phyloP scores from a whole-genome alignment of 2,797 vertebrate species.

The Artibeus jamaicensis region DNA sequence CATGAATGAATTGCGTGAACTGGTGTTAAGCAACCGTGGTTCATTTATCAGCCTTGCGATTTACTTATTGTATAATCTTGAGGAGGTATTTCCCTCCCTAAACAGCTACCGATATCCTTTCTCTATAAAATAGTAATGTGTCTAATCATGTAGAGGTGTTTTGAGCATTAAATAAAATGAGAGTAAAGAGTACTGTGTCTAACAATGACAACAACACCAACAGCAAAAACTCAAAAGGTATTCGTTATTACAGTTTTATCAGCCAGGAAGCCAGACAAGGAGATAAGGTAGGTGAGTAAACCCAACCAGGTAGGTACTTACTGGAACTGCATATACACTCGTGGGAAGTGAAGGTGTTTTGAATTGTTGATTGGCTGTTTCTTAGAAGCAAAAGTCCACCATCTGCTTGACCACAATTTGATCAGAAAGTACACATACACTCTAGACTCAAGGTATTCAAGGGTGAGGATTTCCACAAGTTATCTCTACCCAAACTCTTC shows the following conservation, averaged over 20 bases:
- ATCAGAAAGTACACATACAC: neutral
- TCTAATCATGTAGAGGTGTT: neutral
- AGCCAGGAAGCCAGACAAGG: neutral
- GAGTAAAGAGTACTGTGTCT: neutral
- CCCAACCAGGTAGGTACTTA: neutral
- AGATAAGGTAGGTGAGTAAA: neutral
- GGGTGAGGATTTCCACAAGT: neutral
- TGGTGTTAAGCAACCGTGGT: neutral
- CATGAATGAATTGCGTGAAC: neutral
- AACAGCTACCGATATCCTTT: neutral
- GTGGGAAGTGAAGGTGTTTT: neutral
- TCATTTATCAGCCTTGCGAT: neutral
- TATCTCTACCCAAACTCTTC: neutral
- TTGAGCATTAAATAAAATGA: neutral
- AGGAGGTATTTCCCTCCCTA: neutral
- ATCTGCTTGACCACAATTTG: neutral
- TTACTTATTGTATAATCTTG: neutral
- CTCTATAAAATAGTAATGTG: neutral
- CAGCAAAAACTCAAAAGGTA: neutral
- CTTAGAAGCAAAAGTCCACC: neutral
- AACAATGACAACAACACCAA: neutral
- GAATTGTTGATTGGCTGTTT: neutral
- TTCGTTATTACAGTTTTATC: neutral
- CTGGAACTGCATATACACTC: neutral
- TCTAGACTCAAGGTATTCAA: neutral